Evolutionary conservation across 2,888 invertebrate genomes (phyloP), one percentile per base, ranked within the genome.

Genomic region (Ophioninae sp.): DNA sequence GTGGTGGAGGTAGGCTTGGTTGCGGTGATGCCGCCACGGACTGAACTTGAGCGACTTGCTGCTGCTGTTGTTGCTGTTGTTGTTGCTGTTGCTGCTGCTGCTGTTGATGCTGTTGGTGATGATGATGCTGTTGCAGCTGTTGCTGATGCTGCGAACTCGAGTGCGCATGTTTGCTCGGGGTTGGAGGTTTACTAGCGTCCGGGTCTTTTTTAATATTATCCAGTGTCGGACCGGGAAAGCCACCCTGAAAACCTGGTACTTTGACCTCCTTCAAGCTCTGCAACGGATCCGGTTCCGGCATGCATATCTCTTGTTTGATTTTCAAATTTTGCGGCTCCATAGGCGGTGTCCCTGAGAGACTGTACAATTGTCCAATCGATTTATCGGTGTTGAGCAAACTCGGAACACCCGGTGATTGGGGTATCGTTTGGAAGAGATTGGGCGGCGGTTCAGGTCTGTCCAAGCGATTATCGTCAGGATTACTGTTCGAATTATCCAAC

Each of bases 211-310:
- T 96, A 84, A 96, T 96, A 88, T 95, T 95, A 65, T 96, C 96
- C 87, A 96, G 93, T 87, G 95, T 94, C 22, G 96, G 95, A 8
- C 96, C 96, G 67, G 95, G 93, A 90, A 95, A 95, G 72, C 94
- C 94, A 65, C 95, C 94, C 81, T 95, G 95, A 90, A 95, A 96
- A 56, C 96, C 96, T 59, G 96, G 96, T 9, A 96, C 96, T 94
- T 96, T 96, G 0, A 97, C 96, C 91, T 96, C 96, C 90, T 96
- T 96, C 9, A 97, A 93, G 86, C 96, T 96, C 90, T 97, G 96
- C 85, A 97, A 91, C 3, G 97, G 97, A 93, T 97, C 96, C 39
- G 95, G 92, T 76, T 94, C 93, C 80, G 93, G 93, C 84, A 94
- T 94, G 68, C 95, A 93, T 75, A 95, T 94, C 91, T 96, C 96